Evolutionary conservation across 2,888 invertebrate genomes (phyloP).

Genomic region (Plagodis dolabraria): DNA sequence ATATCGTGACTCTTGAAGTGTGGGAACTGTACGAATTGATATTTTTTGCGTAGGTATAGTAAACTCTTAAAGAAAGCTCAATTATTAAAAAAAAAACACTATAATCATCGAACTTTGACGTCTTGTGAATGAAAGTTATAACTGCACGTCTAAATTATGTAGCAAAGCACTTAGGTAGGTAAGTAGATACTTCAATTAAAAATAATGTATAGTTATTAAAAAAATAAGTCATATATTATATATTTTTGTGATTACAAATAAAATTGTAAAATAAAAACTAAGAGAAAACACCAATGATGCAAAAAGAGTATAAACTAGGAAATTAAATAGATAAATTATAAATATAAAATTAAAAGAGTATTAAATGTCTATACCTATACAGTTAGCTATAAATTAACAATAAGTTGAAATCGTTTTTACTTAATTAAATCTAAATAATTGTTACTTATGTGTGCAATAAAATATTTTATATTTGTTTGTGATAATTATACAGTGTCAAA

Average conservation of each 20-base stretch:
- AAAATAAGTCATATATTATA: constrained; percentile 42
- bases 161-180: constrained; percentile 33
- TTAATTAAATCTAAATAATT: too few relatives aligned
- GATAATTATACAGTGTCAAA: too few relatives aligned
- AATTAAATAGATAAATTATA: constrained; percentile 33
- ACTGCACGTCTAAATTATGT: constrained; percentile 24
- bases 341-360: constrained; percentile 32
- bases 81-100: constrained; percentile 65
- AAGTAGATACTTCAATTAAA: constrained; percentile 1
- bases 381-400: too few relatives aligned
- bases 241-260: constrained; percentile 51
- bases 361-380: constrained; percentile 24
- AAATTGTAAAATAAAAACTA: constrained; percentile 28
- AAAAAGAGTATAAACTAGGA: constrained; percentile 38
- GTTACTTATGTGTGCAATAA: too few relatives aligned
- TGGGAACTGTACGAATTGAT: neutral
- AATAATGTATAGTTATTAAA: constrained; percentile 23
- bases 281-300: constrained; percentile 35
- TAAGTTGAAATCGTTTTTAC: too few relatives aligned
- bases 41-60: constrained; percentile 12
- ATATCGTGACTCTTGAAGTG: constrained; percentile 9
- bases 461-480: too few relatives aligned
- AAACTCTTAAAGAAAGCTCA: constrained; percentile 61
- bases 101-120: constrained; percentile 2
- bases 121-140: constrained; percentile 31